These are phyloP conservation scores for Myrmecobius fasciatus DNA, from an alignment of 2,113 vertebrate genomes.

Conservation along the genomic window DNA sequence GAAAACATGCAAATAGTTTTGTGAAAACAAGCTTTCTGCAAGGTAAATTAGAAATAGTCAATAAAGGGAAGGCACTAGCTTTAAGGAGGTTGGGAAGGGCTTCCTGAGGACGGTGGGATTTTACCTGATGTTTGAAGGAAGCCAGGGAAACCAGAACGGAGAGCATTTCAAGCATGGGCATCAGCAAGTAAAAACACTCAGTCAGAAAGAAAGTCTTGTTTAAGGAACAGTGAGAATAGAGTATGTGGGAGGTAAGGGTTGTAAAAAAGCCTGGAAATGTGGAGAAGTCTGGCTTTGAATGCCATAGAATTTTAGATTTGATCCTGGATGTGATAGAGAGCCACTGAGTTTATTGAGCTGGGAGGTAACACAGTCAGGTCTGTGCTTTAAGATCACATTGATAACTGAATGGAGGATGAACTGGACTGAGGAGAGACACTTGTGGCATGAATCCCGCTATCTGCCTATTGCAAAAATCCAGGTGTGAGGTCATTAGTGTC, in stretches of 20 bases:
- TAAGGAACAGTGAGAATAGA: neutral
- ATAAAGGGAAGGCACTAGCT: neutral
- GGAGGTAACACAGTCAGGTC: neutral
- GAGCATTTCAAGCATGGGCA: neutral
- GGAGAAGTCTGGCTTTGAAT: neutral
- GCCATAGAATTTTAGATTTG: neutral
- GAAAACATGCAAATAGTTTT: neutral
- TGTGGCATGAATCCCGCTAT: neutral
- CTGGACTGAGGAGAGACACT: neutral
- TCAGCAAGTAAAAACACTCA: neutral
- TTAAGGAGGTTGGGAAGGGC: neutral
- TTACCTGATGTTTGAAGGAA: neutral
- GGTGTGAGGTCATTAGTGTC: neutral
- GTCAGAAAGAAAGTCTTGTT: neutral
- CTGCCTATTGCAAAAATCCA: neutral
- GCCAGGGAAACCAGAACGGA: too few species aligned
- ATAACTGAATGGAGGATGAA: neutral
- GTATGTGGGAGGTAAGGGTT: neutral
- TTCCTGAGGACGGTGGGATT: neutral
- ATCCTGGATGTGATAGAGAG: neutral
- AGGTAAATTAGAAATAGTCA: neutral
- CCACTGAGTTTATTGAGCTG: neutral
- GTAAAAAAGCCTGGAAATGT: neutral
- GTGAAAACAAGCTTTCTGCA: neutral
- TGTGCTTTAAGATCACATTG: neutral